These are phyloP conservation scores for Drosophila melanosoma DNA, from an alignment of 2,888 invertebrate species.

Conservation along the genomic window DNA sequence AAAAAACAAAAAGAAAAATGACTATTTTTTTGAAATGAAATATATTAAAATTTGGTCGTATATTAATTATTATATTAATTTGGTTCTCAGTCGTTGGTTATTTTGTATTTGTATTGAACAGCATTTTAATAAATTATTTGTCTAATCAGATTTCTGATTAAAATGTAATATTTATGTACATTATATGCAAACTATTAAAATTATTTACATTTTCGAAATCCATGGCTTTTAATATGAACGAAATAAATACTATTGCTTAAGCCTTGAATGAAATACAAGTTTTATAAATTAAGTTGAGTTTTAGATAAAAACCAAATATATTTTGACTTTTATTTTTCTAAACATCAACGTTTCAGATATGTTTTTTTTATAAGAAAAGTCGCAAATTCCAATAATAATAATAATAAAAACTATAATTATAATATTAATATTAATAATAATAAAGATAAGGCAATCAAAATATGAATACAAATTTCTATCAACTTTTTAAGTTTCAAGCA, in stretches of 20 bases:
- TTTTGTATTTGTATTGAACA: not conserved
- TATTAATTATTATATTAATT: not conserved
- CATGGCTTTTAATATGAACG: not conserved
- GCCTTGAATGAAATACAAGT: not conserved
- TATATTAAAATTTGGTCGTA: not conserved
- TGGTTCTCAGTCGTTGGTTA: not conserved
- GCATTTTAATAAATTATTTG: not conserved
- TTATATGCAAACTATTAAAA: not conserved
- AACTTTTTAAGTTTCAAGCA: no score
- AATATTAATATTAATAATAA: not conserved
- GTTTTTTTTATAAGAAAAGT: not conserved
- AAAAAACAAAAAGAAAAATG: no score
- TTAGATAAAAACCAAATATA: not conserved
- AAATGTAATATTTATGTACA: not conserved
- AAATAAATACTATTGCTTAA: not conserved
- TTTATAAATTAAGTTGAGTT: not conserved
- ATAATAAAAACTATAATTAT: not conserved
- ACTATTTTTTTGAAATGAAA: not conserved
- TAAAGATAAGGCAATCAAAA: not conserved
- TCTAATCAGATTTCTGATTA: not conserved
- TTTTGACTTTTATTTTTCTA: not conserved
- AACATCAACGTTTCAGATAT: not conserved
- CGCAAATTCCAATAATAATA: not conserved
- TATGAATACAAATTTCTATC: no score
- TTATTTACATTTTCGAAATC: not conserved